Conservation (phyloP, 1,140 invertebrate genomes). For the Pseudobourletiella spinata region DNA sequence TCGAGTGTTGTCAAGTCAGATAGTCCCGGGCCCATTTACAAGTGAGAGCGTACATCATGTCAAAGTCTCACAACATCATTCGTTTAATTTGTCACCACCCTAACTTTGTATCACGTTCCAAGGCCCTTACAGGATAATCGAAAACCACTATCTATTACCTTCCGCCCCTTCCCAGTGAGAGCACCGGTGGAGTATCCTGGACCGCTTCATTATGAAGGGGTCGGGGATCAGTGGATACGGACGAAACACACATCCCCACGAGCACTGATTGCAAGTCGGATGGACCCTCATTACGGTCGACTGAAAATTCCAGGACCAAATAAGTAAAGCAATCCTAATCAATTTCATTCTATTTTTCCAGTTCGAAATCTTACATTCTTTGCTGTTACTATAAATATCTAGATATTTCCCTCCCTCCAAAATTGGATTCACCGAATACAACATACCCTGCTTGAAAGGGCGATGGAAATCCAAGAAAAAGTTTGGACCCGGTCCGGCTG, state of each 20-base stretch:
- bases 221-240: neutral
- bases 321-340: neutral
- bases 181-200: neutral
- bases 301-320: neutral
- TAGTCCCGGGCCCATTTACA: slow-evolving; percentile 5
- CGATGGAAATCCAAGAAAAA: neutral
- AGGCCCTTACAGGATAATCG: neutral
- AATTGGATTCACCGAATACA: neutral
- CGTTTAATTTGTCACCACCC: no score
- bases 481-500: neutral
- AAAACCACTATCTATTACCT: neutral
- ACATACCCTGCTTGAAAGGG: neutral
- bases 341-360: neutral
- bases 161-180: neutral
- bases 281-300: neutral
- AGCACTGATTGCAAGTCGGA: neutral
- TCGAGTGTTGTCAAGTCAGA: neutral
- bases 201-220: neutral
- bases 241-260: neutral
- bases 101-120: no score
- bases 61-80: no score
- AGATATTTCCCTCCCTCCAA: neutral
- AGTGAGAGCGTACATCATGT: neutral
- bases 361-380: neutral
- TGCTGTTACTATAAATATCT: neutral